These are phyloP conservation scores for Entomobrya multifasciata DNA, from an alignment of 2,888 invertebrate species.

Conservation along the genomic window DNA sequence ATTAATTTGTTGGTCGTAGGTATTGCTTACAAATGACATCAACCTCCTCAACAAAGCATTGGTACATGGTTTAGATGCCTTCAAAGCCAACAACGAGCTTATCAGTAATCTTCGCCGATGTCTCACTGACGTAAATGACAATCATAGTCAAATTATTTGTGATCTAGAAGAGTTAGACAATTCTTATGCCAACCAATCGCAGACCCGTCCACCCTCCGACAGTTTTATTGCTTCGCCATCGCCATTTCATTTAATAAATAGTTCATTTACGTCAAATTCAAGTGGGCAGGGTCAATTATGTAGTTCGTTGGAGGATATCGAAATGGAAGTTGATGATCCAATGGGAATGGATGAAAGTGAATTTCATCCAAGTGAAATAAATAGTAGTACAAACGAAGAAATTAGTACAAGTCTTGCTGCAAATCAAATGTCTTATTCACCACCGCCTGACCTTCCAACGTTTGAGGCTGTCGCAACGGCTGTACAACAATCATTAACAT, in stretches of 20 bases:
- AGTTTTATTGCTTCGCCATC: neutral
- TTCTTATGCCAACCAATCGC: neutral
- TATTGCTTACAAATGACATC: constrained; percentile 78
- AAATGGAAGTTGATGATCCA: constrained; percentile 60
- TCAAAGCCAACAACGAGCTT: constrained; percentile 34
- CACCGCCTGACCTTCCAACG: neutral
- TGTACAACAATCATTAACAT: constrained; percentile 38
- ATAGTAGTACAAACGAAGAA: neutral
- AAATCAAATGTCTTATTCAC: no score
- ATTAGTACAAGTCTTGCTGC: no score
- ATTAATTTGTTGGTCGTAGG: constrained; percentile 61
- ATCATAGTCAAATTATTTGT: neutral
- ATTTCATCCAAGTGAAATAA: neutral
- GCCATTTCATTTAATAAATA: neutral
- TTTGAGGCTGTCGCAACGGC: constrained; percentile 46
- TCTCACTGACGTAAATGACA: neutral
- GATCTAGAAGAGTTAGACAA: neutral
- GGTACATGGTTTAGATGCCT: constrained; percentile 64
- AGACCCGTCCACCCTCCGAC: neutral
- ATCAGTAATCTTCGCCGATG: constrained; percentile 5
- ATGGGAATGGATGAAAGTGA: constrained; percentile 35
- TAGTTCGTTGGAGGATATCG: neutral
- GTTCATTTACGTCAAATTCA: neutral
- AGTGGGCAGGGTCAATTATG: neutral
- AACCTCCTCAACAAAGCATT: constrained; percentile 78